Conservation (phyloP, 2,113 vertebrate species). For the Tragelaphus scriptus region DNA sequence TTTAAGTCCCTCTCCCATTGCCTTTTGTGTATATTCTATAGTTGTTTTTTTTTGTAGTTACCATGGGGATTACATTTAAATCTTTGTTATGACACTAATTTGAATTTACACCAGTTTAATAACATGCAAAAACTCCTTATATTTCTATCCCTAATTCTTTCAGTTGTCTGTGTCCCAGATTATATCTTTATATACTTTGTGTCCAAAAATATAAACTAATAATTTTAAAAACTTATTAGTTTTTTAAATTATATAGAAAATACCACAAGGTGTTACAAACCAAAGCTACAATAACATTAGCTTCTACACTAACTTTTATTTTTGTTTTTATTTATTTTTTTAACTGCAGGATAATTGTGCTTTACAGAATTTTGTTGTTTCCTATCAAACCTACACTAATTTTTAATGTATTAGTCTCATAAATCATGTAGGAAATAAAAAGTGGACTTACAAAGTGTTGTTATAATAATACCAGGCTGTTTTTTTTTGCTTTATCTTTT, state of each 20-base stretch:
- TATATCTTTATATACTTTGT: background rate
- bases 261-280: background rate
- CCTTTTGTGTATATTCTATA: background rate
- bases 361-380: background rate
- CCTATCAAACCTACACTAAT: background rate
- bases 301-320: background rate
- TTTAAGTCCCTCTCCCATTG: background rate
- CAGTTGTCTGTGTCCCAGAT: background rate
- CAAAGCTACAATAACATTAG: background rate
- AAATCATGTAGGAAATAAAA: background rate
- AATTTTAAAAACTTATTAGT: background rate
- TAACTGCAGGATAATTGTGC: background rate
- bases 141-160: background rate
- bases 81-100: background rate
- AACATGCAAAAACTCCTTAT: background rate
- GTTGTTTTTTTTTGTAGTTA: background rate
- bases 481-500: background rate
- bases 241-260: background rate
- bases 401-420: background rate
- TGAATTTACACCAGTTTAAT: background rate
- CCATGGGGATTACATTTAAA: background rate
- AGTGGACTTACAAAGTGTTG: background rate
- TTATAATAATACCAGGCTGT: background rate
- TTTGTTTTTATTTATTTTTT: background rate
- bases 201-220: background rate